Conservation (phyloP, 2,113 vertebrate species). For the Taxidea taxus region DNA sequence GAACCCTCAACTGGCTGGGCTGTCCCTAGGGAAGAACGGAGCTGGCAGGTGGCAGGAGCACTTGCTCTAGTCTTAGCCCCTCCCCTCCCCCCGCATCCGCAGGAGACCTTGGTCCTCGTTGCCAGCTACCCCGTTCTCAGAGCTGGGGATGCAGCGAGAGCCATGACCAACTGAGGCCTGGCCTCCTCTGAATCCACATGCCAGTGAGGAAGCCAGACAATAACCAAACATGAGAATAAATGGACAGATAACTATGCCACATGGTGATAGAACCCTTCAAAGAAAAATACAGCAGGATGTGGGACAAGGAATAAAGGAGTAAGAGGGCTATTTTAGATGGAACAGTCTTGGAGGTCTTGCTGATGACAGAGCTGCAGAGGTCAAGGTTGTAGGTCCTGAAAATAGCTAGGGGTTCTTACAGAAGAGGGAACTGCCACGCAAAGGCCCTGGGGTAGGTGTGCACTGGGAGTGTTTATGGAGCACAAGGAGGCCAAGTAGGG, state of each 20-base stretch:
- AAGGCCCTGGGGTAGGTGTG: neutral
- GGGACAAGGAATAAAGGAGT: neutral
- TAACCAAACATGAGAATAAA: neutral
- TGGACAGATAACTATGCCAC: neutral
- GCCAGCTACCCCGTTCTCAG: neutral
- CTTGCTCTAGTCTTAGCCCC: no score
- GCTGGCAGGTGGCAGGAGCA: neutral
- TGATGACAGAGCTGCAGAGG: neutral
- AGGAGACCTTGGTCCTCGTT: neutral
- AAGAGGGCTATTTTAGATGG: neutral
- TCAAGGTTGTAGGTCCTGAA: no score
- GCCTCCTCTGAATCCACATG: neutral
- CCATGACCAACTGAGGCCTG: fast-evolving
- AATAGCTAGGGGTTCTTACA: neutral
- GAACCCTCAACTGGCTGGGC: neutral
- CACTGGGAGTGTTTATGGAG: neutral
- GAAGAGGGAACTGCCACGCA: neutral
- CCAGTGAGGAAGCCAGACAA: neutral
- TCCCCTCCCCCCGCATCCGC: fast-evolving
- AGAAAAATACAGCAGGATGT: neutral
- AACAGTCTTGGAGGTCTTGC: neutral
- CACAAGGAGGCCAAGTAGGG: neutral
- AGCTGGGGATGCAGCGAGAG: neutral
- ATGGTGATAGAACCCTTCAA: fast-evolving
- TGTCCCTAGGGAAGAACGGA: neutral